Conservation (phyloP, 2,797 vertebrate species). For the Dallia pectoralis region DNA sequence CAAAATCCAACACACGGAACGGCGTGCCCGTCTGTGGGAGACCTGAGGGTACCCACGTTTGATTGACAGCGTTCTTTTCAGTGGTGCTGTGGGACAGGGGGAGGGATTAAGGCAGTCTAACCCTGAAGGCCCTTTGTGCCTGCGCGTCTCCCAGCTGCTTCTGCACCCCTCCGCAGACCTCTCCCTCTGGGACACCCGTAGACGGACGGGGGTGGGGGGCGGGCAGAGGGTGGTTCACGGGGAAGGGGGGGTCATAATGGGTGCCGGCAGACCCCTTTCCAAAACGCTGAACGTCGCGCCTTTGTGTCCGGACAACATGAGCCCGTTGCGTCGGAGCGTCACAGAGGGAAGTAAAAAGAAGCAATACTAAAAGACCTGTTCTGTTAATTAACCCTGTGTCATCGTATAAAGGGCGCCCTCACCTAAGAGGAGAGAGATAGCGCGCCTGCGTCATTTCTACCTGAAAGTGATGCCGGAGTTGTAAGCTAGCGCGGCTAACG, state of each 20-base stretch:
- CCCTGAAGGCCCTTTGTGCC: conserved; percentile 74
- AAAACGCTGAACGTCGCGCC: background rate
- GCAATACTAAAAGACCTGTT: too few relatives aligned
- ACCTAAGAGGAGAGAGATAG: too few relatives aligned
- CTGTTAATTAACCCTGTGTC: too few relatives aligned
- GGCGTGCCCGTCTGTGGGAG: conserved; percentile 61
- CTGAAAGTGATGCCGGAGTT: too few relatives aligned
- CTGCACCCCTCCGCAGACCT: conserved; percentile 45
- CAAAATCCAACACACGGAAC: conserved; percentile 65
- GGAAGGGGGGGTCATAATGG: background rate
- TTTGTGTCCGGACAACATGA: background rate
- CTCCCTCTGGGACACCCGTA: background rate
- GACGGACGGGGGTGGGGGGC: background rate
- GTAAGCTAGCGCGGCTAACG: too few relatives aligned
- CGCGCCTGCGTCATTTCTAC: too few relatives aligned
- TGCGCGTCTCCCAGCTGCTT: conserved; percentile 74
- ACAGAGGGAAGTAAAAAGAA: too few relatives aligned
- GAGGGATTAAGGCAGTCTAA: conserved; percentile 72
- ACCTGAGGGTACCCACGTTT: conserved; percentile 67
- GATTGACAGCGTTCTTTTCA: conserved; percentile 76
- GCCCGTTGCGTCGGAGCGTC: background rate
- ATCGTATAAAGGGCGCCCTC: too few relatives aligned
- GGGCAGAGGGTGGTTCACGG: conserved; percentile 18
- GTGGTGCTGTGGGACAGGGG: conserved; percentile 65
- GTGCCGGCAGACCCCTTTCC: background rate